These are phyloP conservation scores for Synanthedon tipuliformis DNA, from an alignment of 2,888 invertebrate species.

Conservation along the genomic window DNA sequence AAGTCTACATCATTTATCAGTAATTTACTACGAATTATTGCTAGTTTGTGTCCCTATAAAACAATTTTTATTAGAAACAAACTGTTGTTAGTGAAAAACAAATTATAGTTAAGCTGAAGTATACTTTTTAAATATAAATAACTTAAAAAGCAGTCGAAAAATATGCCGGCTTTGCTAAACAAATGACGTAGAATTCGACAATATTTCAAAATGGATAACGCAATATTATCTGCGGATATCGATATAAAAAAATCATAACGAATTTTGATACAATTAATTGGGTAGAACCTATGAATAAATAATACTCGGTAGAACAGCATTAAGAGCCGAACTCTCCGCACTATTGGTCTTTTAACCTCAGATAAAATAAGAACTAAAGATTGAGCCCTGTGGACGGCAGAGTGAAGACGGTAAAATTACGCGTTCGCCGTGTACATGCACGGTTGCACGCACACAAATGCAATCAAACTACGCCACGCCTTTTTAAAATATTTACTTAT, in stretches of 20 bases:
- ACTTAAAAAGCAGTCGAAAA: background rate
- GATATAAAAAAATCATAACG: background rate
- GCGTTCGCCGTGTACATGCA: no score
- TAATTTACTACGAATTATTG: constrained; percentile 46
- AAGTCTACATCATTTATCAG: constrained; percentile 33
- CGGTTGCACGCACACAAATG: no score
- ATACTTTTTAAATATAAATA: background rate
- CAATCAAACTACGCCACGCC: no score
- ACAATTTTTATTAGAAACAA: constrained; percentile 8
- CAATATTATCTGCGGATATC: no score
- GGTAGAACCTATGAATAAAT: no score
- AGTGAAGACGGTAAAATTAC: no score
- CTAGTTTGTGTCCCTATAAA: constrained; percentile 42
- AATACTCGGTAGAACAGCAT: no score
- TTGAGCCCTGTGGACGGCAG: no score
- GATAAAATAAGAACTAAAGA: no score
- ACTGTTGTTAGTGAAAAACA: background rate
- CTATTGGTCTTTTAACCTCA: constrained; percentile 42
- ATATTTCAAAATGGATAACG: background rate
- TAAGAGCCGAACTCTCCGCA: constrained; percentile 47
- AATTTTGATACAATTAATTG: constrained; percentile 2
- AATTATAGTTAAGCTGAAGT: background rate
- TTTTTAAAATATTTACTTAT: no score
- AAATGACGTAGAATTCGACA: background rate
- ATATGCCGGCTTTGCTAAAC: background rate